A percentile compares a stretch with the other conserved stretches of the same genome.
Conservation (phyloP, 1,140 invertebrate genomes). For the Pogonus chalceus region DNA sequence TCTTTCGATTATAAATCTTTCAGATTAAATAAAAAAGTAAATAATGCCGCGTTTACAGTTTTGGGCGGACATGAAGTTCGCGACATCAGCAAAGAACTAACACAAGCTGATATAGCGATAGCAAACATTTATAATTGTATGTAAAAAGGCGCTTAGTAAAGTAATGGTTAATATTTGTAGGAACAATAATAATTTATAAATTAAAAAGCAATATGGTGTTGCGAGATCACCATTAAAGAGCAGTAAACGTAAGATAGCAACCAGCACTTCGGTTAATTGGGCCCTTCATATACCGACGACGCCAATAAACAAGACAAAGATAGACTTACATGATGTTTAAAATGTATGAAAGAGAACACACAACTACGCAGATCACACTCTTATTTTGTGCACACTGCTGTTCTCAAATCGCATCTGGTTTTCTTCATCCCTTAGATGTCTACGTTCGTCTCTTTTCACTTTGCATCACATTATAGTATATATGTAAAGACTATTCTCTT, state of each 20-base stretch:
- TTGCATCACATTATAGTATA: slow-evolving; percentile 5
- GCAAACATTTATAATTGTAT: background rate
- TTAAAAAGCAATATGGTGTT: slow-evolving; percentile 3
- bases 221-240: slow-evolving; percentile 1
- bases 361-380: background rate
- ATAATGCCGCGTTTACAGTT: slow-evolving; percentile 3
- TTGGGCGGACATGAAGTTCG: background rate
- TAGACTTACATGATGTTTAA: no score
- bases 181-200: slow-evolving; percentile 3
- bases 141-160: background rate
- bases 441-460: background rate
- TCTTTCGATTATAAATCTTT: slow-evolving; percentile 5
- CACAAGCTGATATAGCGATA: background rate
- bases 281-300: background rate
- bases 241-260: background rate
- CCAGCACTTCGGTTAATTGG: slow-evolving; percentile 4
- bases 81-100: background rate
- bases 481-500: no score
- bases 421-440: background rate
- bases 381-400: background rate
- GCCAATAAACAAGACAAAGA: slow-evolving; percentile 1
- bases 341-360: no score
- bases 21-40: slow-evolving; percentile 7
- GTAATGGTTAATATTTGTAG: background rate
- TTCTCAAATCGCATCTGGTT: background rate